phyloP scores from a whole-genome alignment of 2,888 invertebrate genomes.

The Tetrapedia diversipes region DNA sequence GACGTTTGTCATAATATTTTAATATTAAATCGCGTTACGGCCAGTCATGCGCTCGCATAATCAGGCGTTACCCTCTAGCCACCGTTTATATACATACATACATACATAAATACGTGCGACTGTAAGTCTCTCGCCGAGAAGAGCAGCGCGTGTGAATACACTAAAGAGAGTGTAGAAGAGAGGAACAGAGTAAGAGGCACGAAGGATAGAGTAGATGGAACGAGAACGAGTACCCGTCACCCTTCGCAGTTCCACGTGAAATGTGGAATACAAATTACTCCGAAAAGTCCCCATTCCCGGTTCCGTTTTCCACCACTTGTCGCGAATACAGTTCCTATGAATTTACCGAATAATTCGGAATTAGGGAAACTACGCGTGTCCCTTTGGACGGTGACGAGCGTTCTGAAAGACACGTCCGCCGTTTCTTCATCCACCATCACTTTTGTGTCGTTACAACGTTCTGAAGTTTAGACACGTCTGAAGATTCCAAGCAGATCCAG shows the following conservation, averaged over 20 bases:
- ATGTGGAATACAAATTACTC: conserved; percentile 81
- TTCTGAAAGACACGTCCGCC: conserved; percentile 17
- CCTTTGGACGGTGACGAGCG: conserved; percentile 41
- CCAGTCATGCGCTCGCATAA: conserved; percentile 82
- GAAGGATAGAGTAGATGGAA: conserved; percentile 36
- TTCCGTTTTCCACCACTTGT: conserved; percentile 18
- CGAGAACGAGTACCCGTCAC: conserved; percentile 69
- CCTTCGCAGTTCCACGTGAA: conserved; percentile 72
- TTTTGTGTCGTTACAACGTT: conserved; percentile 14
- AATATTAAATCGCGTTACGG: conserved; percentile 83
- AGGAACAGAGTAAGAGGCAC: conserved; percentile 47
- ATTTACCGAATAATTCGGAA: conserved; percentile 74
- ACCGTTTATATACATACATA: conserved; percentile 49
- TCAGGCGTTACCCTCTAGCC: conserved; percentile 77
- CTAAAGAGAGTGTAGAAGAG: conserved; percentile 52
- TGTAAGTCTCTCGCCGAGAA: conserved; percentile 36
- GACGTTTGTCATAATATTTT: conserved; percentile 83
- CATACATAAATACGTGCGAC: too few relatives aligned
- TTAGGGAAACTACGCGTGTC: conserved; percentile 58
- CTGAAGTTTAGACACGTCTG: conserved; percentile 41
- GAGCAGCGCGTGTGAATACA: conserved; percentile 47
- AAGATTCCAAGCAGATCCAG: not conserved
- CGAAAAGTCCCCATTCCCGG: conserved; percentile 48
- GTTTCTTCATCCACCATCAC: conserved; percentile 37
- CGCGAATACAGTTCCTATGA: conserved; percentile 58